These are phyloP conservation scores for Hormaphis cornu DNA, from an alignment of 1,140 invertebrate species.

Conservation along the genomic window DNA sequence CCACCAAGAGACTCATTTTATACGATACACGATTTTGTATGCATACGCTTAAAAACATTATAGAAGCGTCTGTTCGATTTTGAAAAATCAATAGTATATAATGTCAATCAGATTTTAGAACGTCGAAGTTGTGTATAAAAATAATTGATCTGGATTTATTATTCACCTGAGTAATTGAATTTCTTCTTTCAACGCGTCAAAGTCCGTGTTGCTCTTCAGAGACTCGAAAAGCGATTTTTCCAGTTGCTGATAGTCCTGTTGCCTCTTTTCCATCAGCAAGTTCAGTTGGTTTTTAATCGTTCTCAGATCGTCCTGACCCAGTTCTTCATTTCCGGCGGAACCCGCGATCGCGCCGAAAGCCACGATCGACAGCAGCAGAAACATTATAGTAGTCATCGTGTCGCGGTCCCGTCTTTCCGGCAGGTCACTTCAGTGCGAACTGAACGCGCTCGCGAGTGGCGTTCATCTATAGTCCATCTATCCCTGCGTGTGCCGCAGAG, in stretches of 20 bases:
- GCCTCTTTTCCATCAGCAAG: slow-evolving; percentile 15
- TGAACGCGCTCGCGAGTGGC: neutral
- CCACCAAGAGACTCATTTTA: too few relatives aligned
- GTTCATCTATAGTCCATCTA: neutral
- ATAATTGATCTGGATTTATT: neutral
- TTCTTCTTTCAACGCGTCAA: slow-evolving; percentile 13
- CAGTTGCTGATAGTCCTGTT: slow-evolving; percentile 17
- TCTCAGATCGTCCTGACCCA: neutral
- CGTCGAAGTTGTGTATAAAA: neutral
- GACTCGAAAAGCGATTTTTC: slow-evolving; percentile 16
- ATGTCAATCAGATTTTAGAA: neutral
- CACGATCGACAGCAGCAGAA: neutral
- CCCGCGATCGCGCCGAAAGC: neutral
- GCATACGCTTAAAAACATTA: too few relatives aligned
- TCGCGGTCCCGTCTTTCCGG: neutral
- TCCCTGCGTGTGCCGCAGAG: neutral
- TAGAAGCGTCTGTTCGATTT: too few relatives aligned
- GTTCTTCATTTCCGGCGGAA: neutral
- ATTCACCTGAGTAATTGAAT: slow-evolving; percentile 9
- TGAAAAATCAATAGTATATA: neutral
- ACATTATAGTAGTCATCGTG: too few relatives aligned
- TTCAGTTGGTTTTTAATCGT: slow-evolving; percentile 15
- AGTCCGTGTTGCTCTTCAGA: neutral
- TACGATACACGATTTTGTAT: too few relatives aligned
- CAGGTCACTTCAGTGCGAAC: neutral